Evolutionary conservation across 2,113 vertebrate species (phyloP), one percentile per base, ranked within the genome.

Genomic region (Dicentrarchus labrax): DNA sequence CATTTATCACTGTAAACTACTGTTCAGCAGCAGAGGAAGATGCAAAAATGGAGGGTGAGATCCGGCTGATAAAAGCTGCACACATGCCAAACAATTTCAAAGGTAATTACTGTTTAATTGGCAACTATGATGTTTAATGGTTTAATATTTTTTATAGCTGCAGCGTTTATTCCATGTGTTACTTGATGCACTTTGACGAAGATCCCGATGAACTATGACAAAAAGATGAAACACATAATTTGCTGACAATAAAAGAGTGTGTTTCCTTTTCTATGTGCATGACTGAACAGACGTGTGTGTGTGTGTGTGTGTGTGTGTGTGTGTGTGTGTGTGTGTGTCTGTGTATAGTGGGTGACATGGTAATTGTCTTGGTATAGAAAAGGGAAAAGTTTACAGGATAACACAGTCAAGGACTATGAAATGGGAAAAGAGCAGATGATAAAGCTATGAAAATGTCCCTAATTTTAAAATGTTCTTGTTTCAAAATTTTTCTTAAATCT

Each of bases 31-130:
- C 77, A 60, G 64, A 1, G 24, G 72, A 65, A 68, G 47, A 67
- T 47, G 51, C 36, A 47, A 51, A 72, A 68, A 72, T 15, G 53
- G 48, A 79, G 38, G 1, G 12, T 22, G 57, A 70, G 48, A 71
- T 64, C 12, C 51, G 59, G 57, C 54, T 59, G 71, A 82, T 54
- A 54, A 77, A 21, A 65, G 43, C 48, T 65, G 43, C 54, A 71
- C 47, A 68, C 30, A 57, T 41, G 38, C 61, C 62, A 88, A 83
- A 82, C 12, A 39, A 43, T 61, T 77, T 69, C 64, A 87, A 6
- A 77, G 81, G 5, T 19, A 72, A 76, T 76, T 50, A 67, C 10
- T 69, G 50, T 79, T 75, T 86, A 84, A 88, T 65, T 70, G 54
- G 70, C 53, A 47, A 60, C n/a, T 24, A 21, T 0, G 4, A 56